Evolutionary conservation across 1,140 invertebrate genomes (phyloP), one percentile per base, ranked within the genome.

Genomic region (Carcinoscorpius rotundicauda): DNA sequence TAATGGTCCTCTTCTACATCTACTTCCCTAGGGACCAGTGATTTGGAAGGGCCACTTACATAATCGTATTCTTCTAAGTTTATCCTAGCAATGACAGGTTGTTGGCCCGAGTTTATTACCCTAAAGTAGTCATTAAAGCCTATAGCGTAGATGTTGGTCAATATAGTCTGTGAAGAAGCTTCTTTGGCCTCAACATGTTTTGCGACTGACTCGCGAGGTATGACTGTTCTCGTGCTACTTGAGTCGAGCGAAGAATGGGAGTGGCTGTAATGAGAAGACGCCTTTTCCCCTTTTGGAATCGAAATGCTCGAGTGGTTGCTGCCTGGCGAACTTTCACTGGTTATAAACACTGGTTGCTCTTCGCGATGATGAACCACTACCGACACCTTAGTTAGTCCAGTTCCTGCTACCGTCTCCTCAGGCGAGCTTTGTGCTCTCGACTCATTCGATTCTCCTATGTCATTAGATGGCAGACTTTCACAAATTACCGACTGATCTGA

Each of bases 161-260:
- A 6, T 29, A 29, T 29, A 29, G 29, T 29, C 6, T n/a, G 6
- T 6, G 6, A 8, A 1, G 6, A 6, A n/a, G 6, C 53, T 55
- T n/a, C 53, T 6, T n/a, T n/a, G 53, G 6, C n/a, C 53, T 8
- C 53, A 6, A 55, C 53, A n/a, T n/a, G 6, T 6, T 55, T 8
- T n/a, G 53, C 6, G n/a, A 8, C 6, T 8, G 6, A 6, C 6
- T 55, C n/a, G 53, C 6, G 6, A n/a, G 53, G 6, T 55, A 55
- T 55, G 6, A 55, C 53, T 8, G 53, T 55, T 3, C 53, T 55
- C 53, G 61, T 52, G 58, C 60, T 68, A 52, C 63, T 61, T 48
- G 66, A 68, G 56, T 68, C 66, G 8, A 63, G 63, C 56, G 66
- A 65, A 56, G 66, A 68, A 63, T 68, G 64, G 11, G 66, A 68